phyloP scores from a whole-genome alignment of 1,140 invertebrate genomes.

The Hydropsyche tenuis region DNA sequence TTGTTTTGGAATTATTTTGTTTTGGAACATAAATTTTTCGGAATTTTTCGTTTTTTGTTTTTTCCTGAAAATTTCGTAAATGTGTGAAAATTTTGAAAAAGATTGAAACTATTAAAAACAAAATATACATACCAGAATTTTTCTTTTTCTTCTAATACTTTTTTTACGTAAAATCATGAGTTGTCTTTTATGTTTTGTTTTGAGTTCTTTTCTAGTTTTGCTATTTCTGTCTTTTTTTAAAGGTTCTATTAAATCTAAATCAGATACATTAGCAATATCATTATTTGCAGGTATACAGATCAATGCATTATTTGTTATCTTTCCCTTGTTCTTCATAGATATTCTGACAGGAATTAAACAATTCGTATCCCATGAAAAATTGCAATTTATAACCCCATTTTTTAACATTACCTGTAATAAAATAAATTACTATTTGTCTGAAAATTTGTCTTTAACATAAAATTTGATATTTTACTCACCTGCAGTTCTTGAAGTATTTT shows the following conservation, averaged over 20 bases:
- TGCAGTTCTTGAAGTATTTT: slow-evolving; percentile 58
- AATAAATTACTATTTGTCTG: background rate
- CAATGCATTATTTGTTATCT: slow-evolving; percentile 63
- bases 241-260: slow-evolving; percentile 60
- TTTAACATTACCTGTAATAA: slow-evolving; percentile 46
- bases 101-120: background rate
- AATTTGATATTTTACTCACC: slow-evolving; percentile 43
- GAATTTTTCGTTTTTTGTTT: slow-evolving; percentile 46
- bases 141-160: slow-evolving; percentile 63
- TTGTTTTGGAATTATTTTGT: slow-evolving; percentile 54
- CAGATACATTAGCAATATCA: slow-evolving; percentile 62
- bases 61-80: slow-evolving; percentile 52
- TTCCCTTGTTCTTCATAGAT: slow-evolving; percentile 58
- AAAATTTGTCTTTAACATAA: too few relatives aligned
- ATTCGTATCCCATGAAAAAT: slow-evolving; percentile 49
- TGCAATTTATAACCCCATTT: slow-evolving; percentile 19
- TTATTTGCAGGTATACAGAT: slow-evolving; percentile 69
- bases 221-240: slow-evolving; percentile 66
- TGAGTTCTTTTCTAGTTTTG: slow-evolving; percentile 63
- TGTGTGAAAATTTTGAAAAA: background rate
- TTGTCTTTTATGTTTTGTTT: slow-evolving; percentile 64
- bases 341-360: slow-evolving; percentile 66
- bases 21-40: slow-evolving; percentile 52
- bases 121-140: slow-evolving; percentile 50
- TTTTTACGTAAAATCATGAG: slow-evolving; percentile 67